A percentile compares a stretch with the other conserved stretches of the same genome.
phyloP scores from a whole-genome alignment of 2,797 vertebrate genomes.

The Propithecus perrieri region DNA sequence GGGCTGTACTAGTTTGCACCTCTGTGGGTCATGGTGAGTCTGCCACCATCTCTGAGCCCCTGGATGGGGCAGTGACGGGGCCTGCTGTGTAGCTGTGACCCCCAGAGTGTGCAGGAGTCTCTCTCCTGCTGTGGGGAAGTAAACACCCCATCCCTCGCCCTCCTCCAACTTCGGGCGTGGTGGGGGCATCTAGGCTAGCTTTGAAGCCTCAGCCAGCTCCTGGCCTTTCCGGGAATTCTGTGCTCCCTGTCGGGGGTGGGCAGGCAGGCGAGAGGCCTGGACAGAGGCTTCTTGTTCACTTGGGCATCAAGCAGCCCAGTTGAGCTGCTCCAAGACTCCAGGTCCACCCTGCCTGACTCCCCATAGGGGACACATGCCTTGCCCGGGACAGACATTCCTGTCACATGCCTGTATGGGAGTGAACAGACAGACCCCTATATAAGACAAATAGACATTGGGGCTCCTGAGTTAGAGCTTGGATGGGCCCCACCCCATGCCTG shows the following conservation, averaged over 20 bases:
- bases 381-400: background rate
- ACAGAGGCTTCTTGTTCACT: constrained; percentile 21
- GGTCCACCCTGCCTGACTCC: background rate
- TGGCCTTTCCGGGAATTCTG: constrained; percentile 66
- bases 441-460: background rate
- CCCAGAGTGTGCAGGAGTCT: background rate
- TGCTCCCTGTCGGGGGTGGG: constrained; percentile 30
- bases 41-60: background rate
- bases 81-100: background rate
- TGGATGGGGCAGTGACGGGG: background rate
- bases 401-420: background rate
- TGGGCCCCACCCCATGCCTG: background rate
- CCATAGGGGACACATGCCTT: background rate
- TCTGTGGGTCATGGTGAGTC: background rate
- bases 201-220: constrained; percentile 66
- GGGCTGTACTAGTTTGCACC: background rate
- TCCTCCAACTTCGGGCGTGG: background rate
- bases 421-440: background rate
- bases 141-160: background rate
- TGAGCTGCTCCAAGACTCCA: background rate
- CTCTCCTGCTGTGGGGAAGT: constrained; percentile 57
- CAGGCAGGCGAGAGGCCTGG: background rate
- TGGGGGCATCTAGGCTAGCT: constrained; percentile 50
- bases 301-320: constrained; percentile 8
- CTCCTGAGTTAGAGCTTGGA: constrained; percentile 20